Conservation (phyloP, 2,797 vertebrate species). For the Linurgus olivaceus region DNA sequence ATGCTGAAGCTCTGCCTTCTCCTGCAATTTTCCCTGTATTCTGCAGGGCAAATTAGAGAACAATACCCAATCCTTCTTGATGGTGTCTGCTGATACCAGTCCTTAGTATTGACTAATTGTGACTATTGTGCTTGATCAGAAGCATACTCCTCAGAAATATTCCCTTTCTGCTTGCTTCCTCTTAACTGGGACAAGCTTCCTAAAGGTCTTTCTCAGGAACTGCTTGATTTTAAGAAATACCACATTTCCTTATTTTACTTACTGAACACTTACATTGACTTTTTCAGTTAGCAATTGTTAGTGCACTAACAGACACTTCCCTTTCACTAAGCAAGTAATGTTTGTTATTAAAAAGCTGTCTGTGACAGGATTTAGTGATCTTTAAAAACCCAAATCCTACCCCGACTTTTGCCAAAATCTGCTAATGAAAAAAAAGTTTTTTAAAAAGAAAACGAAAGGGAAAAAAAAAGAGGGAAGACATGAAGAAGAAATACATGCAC, state of each 20-base stretch:
- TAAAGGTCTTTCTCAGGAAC: neutral
- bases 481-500: neutral
- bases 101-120: neutral
- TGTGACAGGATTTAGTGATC: neutral
- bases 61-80: neutral
- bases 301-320: neutral
- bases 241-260: neutral
- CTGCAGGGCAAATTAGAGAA: neutral
- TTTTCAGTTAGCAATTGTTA: neutral
- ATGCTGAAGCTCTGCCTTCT: neutral
- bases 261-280: neutral
- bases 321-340: neutral
- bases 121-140: neutral
- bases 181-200: neutral
- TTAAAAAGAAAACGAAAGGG: neutral
- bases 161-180: neutral
- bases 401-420: neutral
- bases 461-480: rapidly evolving
- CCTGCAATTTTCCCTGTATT: neutral
- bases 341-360: neutral
- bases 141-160: neutral
- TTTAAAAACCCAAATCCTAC: neutral
- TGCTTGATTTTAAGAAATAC: neutral
- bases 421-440: neutral
- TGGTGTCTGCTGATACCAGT: neutral